Evolutionary conservation across 2,113 vertebrate genomes (phyloP).

Genomic region (Lophotis ruficrista): DNA sequence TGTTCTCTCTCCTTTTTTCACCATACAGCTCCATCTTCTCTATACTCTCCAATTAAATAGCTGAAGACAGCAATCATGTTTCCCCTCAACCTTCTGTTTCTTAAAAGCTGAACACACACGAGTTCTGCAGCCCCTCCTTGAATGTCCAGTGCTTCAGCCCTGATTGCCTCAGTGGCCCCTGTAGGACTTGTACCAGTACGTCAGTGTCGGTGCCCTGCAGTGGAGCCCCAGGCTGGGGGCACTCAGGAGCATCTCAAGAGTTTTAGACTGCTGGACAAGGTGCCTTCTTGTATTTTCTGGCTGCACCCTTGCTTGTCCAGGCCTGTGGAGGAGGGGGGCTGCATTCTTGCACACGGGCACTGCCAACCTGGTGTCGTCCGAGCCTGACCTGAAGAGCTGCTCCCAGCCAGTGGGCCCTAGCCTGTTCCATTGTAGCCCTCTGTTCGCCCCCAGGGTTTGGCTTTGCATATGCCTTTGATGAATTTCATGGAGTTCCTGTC

Average conservation of each 20-base stretch:
- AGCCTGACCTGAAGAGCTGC: neutral
- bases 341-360: rapidly evolving
- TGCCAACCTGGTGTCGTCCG: neutral
- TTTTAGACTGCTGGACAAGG: neutral
- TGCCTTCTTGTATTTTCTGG: neutral
- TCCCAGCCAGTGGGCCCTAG: rapidly evolving
- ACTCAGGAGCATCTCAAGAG: rapidly evolving
- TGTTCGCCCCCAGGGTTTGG: rapidly evolving
- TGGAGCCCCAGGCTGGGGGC: neutral
- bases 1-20: neutral
- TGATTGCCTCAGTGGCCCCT: neutral
- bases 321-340: rapidly evolving
- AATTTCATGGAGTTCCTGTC: neutral
- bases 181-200: rapidly evolving
- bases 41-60: neutral
- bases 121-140: neutral
- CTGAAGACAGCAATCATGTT: neutral
- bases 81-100: neutral
- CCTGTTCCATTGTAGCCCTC: neutral
- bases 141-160: neutral
- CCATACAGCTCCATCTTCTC: neutral
- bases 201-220: rapidly evolving
- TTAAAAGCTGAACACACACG: neutral
- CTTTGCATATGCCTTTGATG: neutral
- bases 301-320: neutral